These are phyloP conservation scores for Liolophura sinensis DNA, from an alignment of 1,140 invertebrate genomes.

Conservation along the genomic window DNA sequence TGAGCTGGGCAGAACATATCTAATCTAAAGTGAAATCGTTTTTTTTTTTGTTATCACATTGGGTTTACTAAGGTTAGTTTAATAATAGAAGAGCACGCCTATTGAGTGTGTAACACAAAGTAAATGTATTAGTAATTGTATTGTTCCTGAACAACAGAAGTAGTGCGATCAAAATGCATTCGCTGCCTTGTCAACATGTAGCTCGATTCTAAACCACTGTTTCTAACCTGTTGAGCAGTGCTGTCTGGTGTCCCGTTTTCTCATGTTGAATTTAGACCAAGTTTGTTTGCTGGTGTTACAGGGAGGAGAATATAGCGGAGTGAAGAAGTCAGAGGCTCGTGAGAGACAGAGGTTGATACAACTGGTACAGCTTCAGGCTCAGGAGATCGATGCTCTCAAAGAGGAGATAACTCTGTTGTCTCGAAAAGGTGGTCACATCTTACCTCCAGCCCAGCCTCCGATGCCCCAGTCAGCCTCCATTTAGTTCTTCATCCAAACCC, in stretches of 20 bases:
- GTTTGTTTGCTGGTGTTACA: slow-evolving; percentile 20
- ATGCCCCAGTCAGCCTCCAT: slow-evolving; percentile 30
- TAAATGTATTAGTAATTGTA: too few species aligned
- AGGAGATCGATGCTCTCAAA: slow-evolving; percentile 58
- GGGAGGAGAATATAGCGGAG: slow-evolving; percentile 53
- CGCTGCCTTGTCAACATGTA: too few species aligned
- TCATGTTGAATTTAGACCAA: background rate
- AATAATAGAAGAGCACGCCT: too few species aligned
- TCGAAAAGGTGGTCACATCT: slow-evolving; percentile 57
- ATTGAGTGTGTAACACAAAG: too few species aligned
- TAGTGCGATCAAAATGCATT: too few species aligned
- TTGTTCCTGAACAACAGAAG: too few species aligned
- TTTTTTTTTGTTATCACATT: too few species aligned
- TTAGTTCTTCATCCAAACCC: too few species aligned
- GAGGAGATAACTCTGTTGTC: slow-evolving; percentile 57
- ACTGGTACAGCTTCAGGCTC: slow-evolving; percentile 56
- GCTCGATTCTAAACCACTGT: background rate
- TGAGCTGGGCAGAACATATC: too few species aligned
- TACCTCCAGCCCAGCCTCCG: slow-evolving; percentile 55
- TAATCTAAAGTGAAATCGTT: too few species aligned
- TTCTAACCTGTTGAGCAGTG: background rate
- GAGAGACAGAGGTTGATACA: slow-evolving; percentile 55
- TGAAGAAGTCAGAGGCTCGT: slow-evolving; percentile 48
- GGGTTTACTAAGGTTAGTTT: too few species aligned
- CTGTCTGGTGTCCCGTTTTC: background rate